phyloP scores from a whole-genome alignment of 2,888 invertebrate genomes.

The Meliscaeva auricollis region DNA sequence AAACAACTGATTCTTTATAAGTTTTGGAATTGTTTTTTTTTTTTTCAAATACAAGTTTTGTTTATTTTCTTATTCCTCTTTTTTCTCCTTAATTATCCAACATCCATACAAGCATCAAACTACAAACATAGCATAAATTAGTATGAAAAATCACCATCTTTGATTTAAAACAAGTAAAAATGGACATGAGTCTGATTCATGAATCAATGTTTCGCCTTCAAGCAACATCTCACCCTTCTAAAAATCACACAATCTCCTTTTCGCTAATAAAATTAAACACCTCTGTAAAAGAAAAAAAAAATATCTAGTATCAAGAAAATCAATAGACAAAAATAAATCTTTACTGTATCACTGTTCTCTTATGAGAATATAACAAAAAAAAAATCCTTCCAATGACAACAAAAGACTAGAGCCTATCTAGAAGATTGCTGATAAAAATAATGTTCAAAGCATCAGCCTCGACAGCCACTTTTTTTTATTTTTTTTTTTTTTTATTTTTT shows the following conservation, averaged over 20 bases:
- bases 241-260: background rate
- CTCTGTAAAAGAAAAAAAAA: background rate
- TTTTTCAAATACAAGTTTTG: too few relatives aligned
- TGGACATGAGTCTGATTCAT: too few relatives aligned
- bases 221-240: too few relatives aligned
- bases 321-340: slow-evolving; percentile 35
- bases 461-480: slow-evolving; percentile 13
- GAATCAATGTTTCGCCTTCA: too few relatives aligned
- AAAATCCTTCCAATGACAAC: slow-evolving; percentile 18
- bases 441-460: slow-evolving; percentile 37
- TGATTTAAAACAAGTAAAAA: too few relatives aligned
- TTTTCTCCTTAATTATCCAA: too few relatives aligned
- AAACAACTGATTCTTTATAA: too few relatives aligned
- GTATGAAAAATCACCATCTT: too few relatives aligned
- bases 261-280: background rate
- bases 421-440: slow-evolving; percentile 61
- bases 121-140: too few relatives aligned
- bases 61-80: too few relatives aligned
- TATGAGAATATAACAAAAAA: background rate
- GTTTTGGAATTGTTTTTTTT: too few relatives aligned
- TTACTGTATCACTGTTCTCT: slow-evolving; percentile 4
- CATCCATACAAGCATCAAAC: too few relatives aligned
- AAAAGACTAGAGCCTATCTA: slow-evolving; percentile 30
- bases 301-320: slow-evolving; percentile 9
- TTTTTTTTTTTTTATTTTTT: background rate